phyloP scores from a whole-genome alignment of 92 coral and sea anemone species.

The Heliopora coerulea region DNA sequence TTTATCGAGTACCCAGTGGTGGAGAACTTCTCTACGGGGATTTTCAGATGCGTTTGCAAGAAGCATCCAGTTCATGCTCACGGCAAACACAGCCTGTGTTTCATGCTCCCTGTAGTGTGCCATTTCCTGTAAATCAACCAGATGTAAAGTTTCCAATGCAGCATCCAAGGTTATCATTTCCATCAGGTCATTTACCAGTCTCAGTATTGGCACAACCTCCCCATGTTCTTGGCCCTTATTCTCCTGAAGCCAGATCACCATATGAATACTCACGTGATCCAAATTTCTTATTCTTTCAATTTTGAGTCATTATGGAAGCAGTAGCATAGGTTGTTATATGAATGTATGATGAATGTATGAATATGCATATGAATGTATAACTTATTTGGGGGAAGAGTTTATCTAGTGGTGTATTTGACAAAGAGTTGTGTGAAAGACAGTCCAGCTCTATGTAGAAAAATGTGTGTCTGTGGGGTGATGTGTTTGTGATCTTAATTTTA shows the following conservation, averaged over 20 bases:
- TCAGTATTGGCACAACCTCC: conserved; percentile 40
- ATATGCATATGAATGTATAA: conserved; percentile 37
- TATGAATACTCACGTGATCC: conserved; percentile 36
- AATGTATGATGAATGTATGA: too few relatives aligned
- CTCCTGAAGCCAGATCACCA: conserved; percentile 37
- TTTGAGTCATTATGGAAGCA: conserved; percentile 11
- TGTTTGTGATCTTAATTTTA: conserved; percentile 7
- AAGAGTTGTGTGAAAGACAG: conserved; percentile 1
- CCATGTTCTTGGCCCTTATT: conserved; percentile 28
- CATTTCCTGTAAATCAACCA: conserved; percentile 28
- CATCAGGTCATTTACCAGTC: conserved; percentile 31
- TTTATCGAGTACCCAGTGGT: conserved; percentile 88
- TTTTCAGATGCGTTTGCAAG: conserved; percentile 75
- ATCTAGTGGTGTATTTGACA: background rate
- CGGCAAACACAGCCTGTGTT: conserved; percentile 31
- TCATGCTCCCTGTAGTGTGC: conserved; percentile 20
- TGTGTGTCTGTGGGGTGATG: background rate
- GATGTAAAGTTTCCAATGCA: conserved; percentile 24
- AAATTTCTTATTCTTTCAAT: conserved; percentile 41
- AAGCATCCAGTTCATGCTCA: conserved; percentile 69
- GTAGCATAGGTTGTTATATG: conserved; percentile 34
- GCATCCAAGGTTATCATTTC: conserved; percentile 9
- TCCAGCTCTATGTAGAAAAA: background rate
- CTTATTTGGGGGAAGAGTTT: conserved; percentile 23
- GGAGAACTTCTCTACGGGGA: conserved; percentile 85